Evolutionary conservation across 2,888 invertebrate genomes (phyloP).

Genomic region (Drosophila putrida): DNA sequence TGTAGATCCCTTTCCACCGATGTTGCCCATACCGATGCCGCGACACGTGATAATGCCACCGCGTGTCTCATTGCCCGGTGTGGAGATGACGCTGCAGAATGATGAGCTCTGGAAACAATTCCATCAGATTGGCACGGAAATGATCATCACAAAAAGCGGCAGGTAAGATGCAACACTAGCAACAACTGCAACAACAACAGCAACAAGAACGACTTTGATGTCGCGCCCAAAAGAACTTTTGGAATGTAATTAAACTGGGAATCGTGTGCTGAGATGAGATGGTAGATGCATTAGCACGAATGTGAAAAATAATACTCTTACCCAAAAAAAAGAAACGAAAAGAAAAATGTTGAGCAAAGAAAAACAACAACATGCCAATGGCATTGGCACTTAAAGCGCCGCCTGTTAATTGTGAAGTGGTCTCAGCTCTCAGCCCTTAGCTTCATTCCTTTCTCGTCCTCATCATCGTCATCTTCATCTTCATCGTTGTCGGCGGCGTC

Average conservation of each 20-base stretch:
- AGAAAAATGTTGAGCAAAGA: conserved; percentile 42
- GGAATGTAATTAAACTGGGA: conserved; percentile 38
- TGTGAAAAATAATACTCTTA: conserved; percentile 68
- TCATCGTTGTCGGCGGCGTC: conserved; percentile 25
- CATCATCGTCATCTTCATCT: conserved; percentile 6
- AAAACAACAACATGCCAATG: conserved; percentile 56
- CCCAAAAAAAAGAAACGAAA: conserved; percentile 19
- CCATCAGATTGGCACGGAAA: conserved; percentile 90
- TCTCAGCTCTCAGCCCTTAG: conserved; percentile 23
- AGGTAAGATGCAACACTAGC: conserved; percentile 87
- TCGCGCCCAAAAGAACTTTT: conserved; percentile 59
- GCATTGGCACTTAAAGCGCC: conserved; percentile 66
- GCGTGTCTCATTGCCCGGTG: conserved; percentile 81
- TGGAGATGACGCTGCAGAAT: conserved; percentile 88
- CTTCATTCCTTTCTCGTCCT: conserved; percentile 10
- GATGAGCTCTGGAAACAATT: conserved; percentile 90
- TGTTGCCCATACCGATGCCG: conserved; percentile 82
- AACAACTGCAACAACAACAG: too few relatives aligned
- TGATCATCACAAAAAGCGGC: conserved; percentile 93
- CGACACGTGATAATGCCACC: conserved; percentile 83
- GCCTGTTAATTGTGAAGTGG: conserved; percentile 36
- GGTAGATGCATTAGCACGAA: conserved; percentile 68
- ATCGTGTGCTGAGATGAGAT: conserved; percentile 21
- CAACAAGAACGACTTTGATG: conserved; percentile 36
- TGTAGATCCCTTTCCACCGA: conserved; percentile 83